Evolutionary conservation across 2,797 vertebrate genomes (phyloP).

Genomic region (Dipus sagitta): DNA sequence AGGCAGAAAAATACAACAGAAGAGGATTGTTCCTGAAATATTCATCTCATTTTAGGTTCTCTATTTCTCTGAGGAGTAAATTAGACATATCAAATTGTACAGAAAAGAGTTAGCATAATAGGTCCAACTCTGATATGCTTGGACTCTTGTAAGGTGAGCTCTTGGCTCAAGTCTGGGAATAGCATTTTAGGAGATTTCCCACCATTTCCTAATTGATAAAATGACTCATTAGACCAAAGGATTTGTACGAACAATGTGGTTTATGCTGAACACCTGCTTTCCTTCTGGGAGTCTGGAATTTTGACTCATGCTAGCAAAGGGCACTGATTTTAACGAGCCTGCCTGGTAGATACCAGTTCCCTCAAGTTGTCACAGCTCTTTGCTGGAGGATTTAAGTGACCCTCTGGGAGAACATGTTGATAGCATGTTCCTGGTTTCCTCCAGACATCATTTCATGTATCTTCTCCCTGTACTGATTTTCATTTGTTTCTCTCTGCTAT

Average conservation of each 20-base stretch:
- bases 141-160: slow-evolving; percentile 15
- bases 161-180: neutral
- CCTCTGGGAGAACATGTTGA: neutral
- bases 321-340: neutral
- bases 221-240: neutral
- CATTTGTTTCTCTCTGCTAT: neutral
- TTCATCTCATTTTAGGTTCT: slow-evolving; percentile 21
- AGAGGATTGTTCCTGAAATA: slow-evolving; percentile 10
- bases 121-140: neutral
- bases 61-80: neutral
- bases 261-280: slow-evolving; percentile 45
- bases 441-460: neutral
- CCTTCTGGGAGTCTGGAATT: slow-evolving; percentile 24
- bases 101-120: slow-evolving; percentile 47
- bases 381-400: neutral
- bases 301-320: neutral
- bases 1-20: slow-evolving; percentile 15
- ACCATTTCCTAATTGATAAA: slow-evolving; percentile 19
- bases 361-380: neutral
- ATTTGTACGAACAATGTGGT: slow-evolving; percentile 5
- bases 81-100: slow-evolving; percentile 19
- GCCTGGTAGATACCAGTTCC: neutral
- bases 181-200: neutral
- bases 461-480: neutral
- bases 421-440: neutral